Base-by-base conservation (phyloP, 23 tunicate genomes). In the Trididemnum nubilum region DNA sequence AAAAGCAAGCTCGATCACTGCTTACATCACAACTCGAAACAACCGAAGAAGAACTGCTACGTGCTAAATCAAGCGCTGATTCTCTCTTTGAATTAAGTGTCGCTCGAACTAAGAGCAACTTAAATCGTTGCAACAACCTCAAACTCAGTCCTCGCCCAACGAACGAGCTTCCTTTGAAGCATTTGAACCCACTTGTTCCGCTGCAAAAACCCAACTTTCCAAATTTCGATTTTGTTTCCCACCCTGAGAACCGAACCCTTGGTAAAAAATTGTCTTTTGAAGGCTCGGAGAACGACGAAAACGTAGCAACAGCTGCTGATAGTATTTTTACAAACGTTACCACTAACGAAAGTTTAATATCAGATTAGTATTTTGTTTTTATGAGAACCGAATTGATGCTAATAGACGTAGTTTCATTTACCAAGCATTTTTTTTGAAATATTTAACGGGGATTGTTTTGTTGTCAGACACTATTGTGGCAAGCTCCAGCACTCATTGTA, bases 61-160 rank as follows among this genome's bases (percentile, higher is more conserved):
- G 30, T 2, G 36, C 67, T 2, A 52, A 54, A 77, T n/a, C 39
- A 12, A 33, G 39, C 67, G 82, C 69, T 19, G 82, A 77, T 4
- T 77, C 82, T 21, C n/a, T 77, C 36, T 32, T 77, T 27, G 40
- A 36, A 21, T 30, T 77, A 5, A 77, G 51, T 51, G 67, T 77
- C 4, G 26, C 67, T 30, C 82, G 67, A 7, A 19, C 52, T 21
- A 67, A 38, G 21, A 54, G 27, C 27, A 77, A 32, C 25, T 57
- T 77, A 31, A 39, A 40, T 25, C 57, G 58, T 2, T 32, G 39
- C 74, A 69, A 69, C 4, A 61, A 61, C 67, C 26, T 61, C 4
- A 25, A 25, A 21, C n/a, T 25, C 5, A 61, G 54, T 44, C 15
- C 54, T 15, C 54, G 54, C 54, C 15, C 54, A 15, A n/a, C n/a